phyloP scores from a whole-genome alignment of 2,797 vertebrate species.

The Momotus momota region DNA sequence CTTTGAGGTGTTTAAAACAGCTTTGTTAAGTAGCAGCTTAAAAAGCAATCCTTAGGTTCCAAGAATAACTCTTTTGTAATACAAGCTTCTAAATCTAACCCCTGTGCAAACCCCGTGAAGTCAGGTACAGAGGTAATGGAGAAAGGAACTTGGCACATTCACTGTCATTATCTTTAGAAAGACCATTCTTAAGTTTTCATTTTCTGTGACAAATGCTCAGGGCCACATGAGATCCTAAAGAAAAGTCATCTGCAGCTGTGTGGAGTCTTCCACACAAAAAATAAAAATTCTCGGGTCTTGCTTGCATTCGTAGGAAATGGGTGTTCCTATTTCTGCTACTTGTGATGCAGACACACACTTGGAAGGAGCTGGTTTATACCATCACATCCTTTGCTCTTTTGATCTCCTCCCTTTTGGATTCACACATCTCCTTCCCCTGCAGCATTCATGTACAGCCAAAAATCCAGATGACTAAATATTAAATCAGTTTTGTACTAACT shows the following conservation, averaged over 20 bases:
- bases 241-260: not conserved
- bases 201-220: not conserved
- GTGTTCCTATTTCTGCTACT: not conserved
- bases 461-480: not conserved
- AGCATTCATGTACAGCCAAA: not conserved
- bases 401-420: not conserved
- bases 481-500: not conserved
- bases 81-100: not conserved
- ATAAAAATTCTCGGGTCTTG: not conserved
- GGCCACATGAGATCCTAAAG: not conserved
- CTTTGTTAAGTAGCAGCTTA: not conserved
- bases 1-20: not conserved
- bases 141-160: not conserved
- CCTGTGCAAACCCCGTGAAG: not conserved
- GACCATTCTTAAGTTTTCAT: not conserved
- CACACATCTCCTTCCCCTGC: not conserved
- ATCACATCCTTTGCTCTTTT: not conserved
- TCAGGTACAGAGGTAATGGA: not conserved
- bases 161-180: not conserved
- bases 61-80: not conserved
- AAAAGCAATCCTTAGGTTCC: not conserved
- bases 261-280: not conserved
- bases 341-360: not conserved
- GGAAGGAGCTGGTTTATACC: not conserved
- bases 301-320: not conserved